Evolutionary conservation across 92 coral and sea anemone species (phyloP), one percentile per base, ranked within the genome.

Genomic region (Parazoanthus darwini): DNA sequence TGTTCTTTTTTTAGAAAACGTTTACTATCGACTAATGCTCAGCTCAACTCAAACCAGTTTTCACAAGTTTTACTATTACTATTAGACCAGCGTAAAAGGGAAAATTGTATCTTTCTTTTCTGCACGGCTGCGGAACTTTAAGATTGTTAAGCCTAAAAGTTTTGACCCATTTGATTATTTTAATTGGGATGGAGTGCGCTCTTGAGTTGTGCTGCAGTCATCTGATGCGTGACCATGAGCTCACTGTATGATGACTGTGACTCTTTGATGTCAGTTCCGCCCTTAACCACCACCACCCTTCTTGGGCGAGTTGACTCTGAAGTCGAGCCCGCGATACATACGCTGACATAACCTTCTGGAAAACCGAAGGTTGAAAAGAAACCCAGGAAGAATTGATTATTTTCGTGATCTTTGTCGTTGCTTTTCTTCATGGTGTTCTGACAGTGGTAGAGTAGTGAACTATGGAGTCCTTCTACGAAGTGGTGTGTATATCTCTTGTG

Each of bases 391-490:
- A 63, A 22, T 71, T 84, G 79, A 29, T 84, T 42, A 65, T 44
- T 70, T 84, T 50, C 56, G 67, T 46, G 25, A 14, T 84, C 39
- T 42, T 51, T 71, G 42, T 48, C 23, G 25, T 71, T 73, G 58
- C 2, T 29, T 71, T 71, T 44, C 66, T 82, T 66, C 74, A 84
- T 84, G 87, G 87, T 72, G 79, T 84, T 84, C 43, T 84, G 46
- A 84, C 87, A 84, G 87, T 50, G 75, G 43, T 84, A 70, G 65
- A 8, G 75, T 50, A 43, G 66, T 44, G 66, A 72, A 83, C 65
- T 82, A 95, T 95, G 98, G 98, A 95, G 87, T 95, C 98, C 50
- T 95, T 95, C 90, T 85, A 93, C 88, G 96, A 95, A 90, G 96
- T 89, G 96, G 98, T 95, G 35, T 43, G 98, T 86, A 22, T 48